Conservation (phyloP, 1,140 invertebrate species). For the Ips typographus region DNA sequence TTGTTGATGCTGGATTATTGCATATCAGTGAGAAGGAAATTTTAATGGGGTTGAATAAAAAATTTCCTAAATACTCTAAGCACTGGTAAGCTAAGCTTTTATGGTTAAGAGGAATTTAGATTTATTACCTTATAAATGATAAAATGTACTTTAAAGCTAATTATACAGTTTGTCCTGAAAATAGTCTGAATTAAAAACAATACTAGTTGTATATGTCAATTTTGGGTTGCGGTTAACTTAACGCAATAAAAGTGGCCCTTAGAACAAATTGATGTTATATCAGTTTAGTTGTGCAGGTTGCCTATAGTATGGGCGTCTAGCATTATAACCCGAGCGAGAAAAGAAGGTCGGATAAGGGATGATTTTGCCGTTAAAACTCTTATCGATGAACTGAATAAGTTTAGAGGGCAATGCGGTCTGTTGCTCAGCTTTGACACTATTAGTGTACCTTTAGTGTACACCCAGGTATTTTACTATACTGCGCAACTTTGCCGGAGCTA, state of each 20-base stretch:
- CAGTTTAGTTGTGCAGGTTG: slow-evolving; percentile 56
- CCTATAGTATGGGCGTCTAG: slow-evolving; percentile 92
- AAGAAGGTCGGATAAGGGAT: slow-evolving; percentile 88
- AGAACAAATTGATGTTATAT: slow-evolving; percentile 4
- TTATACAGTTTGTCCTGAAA: too few species aligned
- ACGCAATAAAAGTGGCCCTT: background rate
- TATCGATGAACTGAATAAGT: slow-evolving; percentile 87
- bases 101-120: too few species aligned
- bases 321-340: slow-evolving; percentile 81
- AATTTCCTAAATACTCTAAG: slow-evolving; percentile 73
- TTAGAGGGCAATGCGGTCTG: slow-evolving; percentile 79
- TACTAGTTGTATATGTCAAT: too few species aligned
- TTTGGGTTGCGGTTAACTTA: background rate
- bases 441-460: slow-evolving; percentile 91
- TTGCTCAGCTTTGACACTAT: slow-evolving; percentile 87
- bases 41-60: slow-evolving; percentile 66
- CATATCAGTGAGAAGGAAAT: slow-evolving; percentile 71
- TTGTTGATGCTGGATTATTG: slow-evolving; percentile 73
- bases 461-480: slow-evolving; percentile 64
- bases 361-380: slow-evolving; percentile 91
- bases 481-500: too few species aligned
- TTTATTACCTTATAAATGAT: too few species aligned
- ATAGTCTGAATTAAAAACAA: too few species aligned
- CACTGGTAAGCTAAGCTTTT: slow-evolving; percentile 61
- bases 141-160: too few species aligned